Conservation (phyloP, 2,113 vertebrate genomes). For the Cyprinus carpio region DNA sequence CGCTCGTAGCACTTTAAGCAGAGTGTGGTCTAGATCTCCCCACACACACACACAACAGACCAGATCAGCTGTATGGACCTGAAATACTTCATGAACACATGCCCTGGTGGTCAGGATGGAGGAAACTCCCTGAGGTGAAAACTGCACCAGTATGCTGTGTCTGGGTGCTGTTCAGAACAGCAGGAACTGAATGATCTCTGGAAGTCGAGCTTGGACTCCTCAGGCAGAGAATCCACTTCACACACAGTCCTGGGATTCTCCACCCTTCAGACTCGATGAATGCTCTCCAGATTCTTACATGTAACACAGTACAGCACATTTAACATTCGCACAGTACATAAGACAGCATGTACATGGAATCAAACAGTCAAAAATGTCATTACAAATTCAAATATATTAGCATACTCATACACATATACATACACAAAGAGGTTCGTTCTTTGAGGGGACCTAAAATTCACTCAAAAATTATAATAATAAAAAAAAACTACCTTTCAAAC, state of each 20-base stretch:
- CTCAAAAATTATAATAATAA: background rate
- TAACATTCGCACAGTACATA: constrained; percentile 39
- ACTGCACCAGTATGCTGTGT: constrained; percentile 58
- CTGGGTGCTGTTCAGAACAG: constrained; percentile 38
- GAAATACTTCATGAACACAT: constrained; percentile 19
- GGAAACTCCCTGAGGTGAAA: constrained; percentile 74
- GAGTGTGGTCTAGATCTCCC: background rate
- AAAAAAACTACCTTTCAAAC: background rate
- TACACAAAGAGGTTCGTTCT: constrained; percentile 20
- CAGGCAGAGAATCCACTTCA: background rate
- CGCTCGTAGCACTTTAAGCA: background rate
- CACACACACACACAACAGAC: background rate
- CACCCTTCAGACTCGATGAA: background rate
- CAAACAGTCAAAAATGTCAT: constrained; percentile 4
- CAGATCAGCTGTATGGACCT: constrained; percentile 38
- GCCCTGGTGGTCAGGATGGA: constrained; percentile 34
- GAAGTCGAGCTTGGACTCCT: background rate
- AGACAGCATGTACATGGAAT: constrained; percentile 28
- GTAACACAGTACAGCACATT: constrained; percentile 35
- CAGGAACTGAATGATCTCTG: constrained; percentile 40
- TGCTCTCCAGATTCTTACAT: constrained; percentile 18
- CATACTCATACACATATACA: constrained; percentile 23
- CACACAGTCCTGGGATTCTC: background rate
- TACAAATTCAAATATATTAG: constrained; percentile 38
- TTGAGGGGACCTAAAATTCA: background rate